A percentile compares a stretch with the other conserved stretches of the same genome.
phyloP scores from a whole-genome alignment of 2,888 invertebrate species.

The Ornithoptera alexandrae region DNA sequence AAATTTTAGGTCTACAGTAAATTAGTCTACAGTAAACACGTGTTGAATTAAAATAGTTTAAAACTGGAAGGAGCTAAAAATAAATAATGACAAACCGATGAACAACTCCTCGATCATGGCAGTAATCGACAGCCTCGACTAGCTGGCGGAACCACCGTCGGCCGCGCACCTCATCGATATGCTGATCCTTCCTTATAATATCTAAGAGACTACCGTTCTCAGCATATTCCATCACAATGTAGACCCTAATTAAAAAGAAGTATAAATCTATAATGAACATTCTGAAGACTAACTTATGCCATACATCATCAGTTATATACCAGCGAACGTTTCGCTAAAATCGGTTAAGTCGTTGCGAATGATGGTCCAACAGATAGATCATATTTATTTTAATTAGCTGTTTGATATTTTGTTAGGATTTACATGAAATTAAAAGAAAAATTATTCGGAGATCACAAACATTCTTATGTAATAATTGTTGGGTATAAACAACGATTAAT shows the following conservation, averaged over 20 bases:
- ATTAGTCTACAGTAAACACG: neutral
- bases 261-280: neutral
- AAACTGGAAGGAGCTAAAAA: neutral
- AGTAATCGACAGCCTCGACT: slow-evolving; percentile 87
- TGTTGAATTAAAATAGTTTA: too few relatives aligned
- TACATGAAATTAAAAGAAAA: too few relatives aligned
- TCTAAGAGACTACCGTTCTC: slow-evolving; percentile 89
- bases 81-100: slow-evolving; percentile 81
- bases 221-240: slow-evolving; percentile 91
- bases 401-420: too few relatives aligned
- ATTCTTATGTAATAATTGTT: too few relatives aligned
- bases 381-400: too few relatives aligned
- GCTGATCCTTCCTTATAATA: slow-evolving; percentile 85
- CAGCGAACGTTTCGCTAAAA: too few relatives aligned
- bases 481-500: neutral
- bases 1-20: neutral
- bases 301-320: too few relatives aligned
- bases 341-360: too few relatives aligned
- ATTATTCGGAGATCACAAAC: too few relatives aligned
- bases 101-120: slow-evolving; percentile 88
- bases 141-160: slow-evolving; percentile 87
- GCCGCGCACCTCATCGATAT: slow-evolving; percentile 84
- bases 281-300: too few relatives aligned
- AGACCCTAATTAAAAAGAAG: slow-evolving; percentile 80
- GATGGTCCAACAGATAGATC: too few relatives aligned